Evolutionary conservation across 2,888 invertebrate species (phyloP).

Genomic region (Ectemnius continuus): DNA sequence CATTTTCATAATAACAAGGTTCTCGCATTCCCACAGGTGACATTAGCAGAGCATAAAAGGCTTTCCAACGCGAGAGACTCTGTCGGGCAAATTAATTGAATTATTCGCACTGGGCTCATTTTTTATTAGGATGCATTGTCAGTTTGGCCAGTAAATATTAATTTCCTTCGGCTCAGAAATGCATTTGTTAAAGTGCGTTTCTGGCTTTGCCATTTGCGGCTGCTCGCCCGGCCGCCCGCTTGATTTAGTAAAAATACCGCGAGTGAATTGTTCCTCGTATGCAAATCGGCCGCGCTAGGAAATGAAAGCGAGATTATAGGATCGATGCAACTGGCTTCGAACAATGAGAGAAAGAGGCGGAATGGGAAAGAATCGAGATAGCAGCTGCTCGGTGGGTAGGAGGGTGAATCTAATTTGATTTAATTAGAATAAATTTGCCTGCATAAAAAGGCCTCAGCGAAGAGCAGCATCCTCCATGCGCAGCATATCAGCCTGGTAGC

Average conservation of each 20-base stretch:
- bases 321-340: not conserved
- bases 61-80: not conserved
- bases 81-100: constrained; percentile 1
- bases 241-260: too few species aligned
- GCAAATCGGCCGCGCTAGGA: not conserved
- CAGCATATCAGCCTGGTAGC: constrained; percentile 73
- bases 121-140: not conserved
- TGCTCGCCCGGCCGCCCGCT: too few species aligned
- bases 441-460: constrained; percentile 60
- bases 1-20: constrained; percentile 49
- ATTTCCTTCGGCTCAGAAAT: too few species aligned
- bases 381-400: constrained; percentile 21
- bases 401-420: constrained; percentile 75
- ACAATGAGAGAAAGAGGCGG: constrained; percentile 15
- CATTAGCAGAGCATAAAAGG: constrained; percentile 26
- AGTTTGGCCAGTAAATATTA: too few species aligned
- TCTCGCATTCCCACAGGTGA: constrained; percentile 31
- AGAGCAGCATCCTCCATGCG: constrained; percentile 64
- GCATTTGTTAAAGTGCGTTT: too few species aligned
- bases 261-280: too few species aligned
- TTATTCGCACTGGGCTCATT: constrained; percentile 10
- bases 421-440: constrained; percentile 75
- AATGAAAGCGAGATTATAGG: not conserved
- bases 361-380: constrained; percentile 13
- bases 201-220: too few species aligned